These are phyloP conservation scores for Mus caroli DNA, from an alignment of 2,797 vertebrate species.

Conservation along the genomic window DNA sequence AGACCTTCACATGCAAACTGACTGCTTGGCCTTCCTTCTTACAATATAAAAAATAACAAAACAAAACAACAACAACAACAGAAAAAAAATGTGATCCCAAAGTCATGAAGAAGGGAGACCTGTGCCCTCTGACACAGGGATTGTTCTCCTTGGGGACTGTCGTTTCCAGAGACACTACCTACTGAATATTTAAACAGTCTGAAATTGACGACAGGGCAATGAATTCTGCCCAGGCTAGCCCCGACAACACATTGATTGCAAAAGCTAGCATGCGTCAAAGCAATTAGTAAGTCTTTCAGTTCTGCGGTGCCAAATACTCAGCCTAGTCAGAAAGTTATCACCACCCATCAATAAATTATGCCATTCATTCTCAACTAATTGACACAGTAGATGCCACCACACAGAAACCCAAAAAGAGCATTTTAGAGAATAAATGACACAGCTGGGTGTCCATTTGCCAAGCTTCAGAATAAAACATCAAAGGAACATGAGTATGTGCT, in stretches of 20 bases:
- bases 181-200: constrained; percentile 86
- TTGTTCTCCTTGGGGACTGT: constrained; percentile 84
- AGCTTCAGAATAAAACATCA: constrained; percentile 64
- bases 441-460: constrained; percentile 74
- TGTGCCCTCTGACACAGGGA: constrained; percentile 88
- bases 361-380: constrained; percentile 85
- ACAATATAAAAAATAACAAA: constrained; percentile 84
- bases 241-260: constrained; percentile 85
- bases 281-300: constrained; percentile 84
- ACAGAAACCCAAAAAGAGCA: constrained; percentile 81
- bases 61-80: too few relatives aligned
- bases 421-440: constrained; percentile 78
- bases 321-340: constrained; percentile 84
- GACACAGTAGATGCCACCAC: constrained; percentile 79
- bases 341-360: constrained; percentile 83
- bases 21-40: constrained; percentile 85
- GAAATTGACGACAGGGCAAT: constrained; percentile 87
- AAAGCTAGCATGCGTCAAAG: constrained; percentile 84
- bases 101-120: constrained; percentile 87
- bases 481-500: background rate
- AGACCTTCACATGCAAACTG: constrained; percentile 89
- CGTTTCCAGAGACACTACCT: constrained; percentile 84
- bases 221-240: constrained; percentile 86
- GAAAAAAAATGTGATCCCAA: constrained; percentile 84
- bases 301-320: constrained; percentile 75